Conservation (phyloP, 2,888 invertebrate species). For the Tachina grossa region DNA sequence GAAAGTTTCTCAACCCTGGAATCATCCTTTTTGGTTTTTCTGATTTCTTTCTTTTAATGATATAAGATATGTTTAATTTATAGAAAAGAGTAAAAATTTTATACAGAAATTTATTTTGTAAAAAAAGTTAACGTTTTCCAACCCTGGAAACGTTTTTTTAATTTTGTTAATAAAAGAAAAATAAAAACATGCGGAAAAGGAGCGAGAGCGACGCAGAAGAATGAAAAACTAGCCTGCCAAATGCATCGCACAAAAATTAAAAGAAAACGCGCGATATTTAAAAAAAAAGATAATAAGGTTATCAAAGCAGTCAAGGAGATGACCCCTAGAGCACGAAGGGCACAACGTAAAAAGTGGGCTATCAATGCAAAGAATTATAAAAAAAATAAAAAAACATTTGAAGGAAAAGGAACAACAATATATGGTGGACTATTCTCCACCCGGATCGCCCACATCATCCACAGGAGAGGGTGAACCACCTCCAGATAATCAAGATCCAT, state of each 20-base stretch:
- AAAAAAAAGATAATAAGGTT: constrained; percentile 16
- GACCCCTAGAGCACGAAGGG: constrained; percentile 8
- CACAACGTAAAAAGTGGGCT: not conserved
- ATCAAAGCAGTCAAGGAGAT: constrained; percentile 8
- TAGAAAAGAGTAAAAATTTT: no score
- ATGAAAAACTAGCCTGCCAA: constrained; percentile 6
- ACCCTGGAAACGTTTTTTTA: no score
- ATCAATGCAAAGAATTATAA: not conserved
- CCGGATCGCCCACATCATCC: not conserved
- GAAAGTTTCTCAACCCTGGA: no score
- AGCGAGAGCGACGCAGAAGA: constrained; percentile 15
- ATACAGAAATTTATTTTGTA: no score
- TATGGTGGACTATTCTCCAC: not conserved
- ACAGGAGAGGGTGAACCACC: not conserved
- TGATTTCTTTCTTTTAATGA: no score
- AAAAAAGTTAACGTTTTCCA: no score
- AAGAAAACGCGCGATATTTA: constrained; percentile 5
- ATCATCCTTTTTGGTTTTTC: no score
- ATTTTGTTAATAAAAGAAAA: not conserved
- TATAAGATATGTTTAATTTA: no score
- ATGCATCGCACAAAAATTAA: not conserved
- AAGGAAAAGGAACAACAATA: not conserved
- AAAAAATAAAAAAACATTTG: not conserved
- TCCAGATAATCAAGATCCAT: not conserved
- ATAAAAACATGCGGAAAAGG: constrained; percentile 4